These are phyloP conservation scores for Mellivora capensis DNA, from an alignment of 2,113 vertebrate species.

Conservation along the genomic window DNA sequence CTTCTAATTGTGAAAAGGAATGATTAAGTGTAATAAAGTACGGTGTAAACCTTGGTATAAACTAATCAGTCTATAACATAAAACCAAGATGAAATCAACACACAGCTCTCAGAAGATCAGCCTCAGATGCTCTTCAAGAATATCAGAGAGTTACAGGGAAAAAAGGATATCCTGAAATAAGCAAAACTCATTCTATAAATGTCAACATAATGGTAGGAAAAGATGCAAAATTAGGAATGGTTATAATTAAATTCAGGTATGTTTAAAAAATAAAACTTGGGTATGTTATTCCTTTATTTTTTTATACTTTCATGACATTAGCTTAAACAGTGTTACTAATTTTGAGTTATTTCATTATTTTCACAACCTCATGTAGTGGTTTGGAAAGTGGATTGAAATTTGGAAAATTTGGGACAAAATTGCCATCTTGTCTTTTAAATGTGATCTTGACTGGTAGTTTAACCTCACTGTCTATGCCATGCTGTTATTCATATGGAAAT, in stretches of 20 bases:
- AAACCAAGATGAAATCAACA: not conserved
- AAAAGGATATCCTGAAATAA: not conserved
- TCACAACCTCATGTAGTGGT: not conserved
- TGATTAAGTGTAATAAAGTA: not conserved
- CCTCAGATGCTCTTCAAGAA: not conserved
- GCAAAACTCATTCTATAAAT: not conserved
- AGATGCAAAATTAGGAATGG: not conserved
- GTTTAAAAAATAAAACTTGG: not conserved
- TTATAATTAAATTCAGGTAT: not conserved
- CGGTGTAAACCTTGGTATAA: not conserved
- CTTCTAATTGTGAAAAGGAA: not conserved
- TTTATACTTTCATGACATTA: not conserved
- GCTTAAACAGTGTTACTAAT: not conserved
- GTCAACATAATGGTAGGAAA: not conserved
- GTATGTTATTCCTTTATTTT: not conserved
- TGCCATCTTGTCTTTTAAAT: not conserved
- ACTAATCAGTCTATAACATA: not conserved
- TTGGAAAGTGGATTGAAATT: not conserved
- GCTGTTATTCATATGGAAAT: not conserved
- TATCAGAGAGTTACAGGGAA: not conserved
- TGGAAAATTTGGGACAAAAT: not conserved
- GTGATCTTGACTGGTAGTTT: not conserved
- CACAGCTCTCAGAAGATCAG: not conserved
- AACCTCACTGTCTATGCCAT: not conserved
- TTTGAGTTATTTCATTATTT: not conserved